Base-by-base conservation (phyloP, 1,140 invertebrate species). In the Monochamus saltuarius region DNA sequence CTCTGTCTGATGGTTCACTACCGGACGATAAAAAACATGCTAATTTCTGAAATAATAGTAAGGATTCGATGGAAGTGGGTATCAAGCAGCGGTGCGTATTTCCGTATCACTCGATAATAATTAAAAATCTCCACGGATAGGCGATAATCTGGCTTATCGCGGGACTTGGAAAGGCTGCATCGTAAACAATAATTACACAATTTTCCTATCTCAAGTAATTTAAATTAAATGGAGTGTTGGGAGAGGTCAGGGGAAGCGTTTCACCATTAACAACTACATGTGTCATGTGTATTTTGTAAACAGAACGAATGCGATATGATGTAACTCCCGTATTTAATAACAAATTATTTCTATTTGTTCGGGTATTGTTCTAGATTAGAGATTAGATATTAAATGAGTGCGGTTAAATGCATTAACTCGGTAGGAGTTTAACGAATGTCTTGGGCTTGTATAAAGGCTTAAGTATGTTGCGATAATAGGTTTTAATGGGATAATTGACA, bases 151-250 rank as follows among this genome's bases (percentile, higher is more conserved):
- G 42, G 2, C 14, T 43, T 47, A 47, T 47, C 45, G 29, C 39
- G 19, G 17, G 19, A 19, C 17, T 7, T 29, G 45, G 45, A 47
- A 47, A 43, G 22, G 22, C 22, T 29, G 22, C 22, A 29, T 6
- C 16, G 11, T 22, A 47, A 22, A 29, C 17, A 47, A 47, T 47
- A 47, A 47, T 47, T 47, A 47, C 45, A 47, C 45, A 47, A 47
- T 29, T 22, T 47, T 47, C 45, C 29, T 47, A 47, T 47, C 45
- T 47, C 7, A 22, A 29, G 17, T 16, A 22, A 29, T 47, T 47
- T 11, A 22, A n/a, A 47, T 47, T 17, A 47, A 47, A 17, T 47
- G 17, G 13, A 29, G 29, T 47, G 29, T 47, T 47, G 45, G 45
- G 45, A 47, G 29, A 47, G 45, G 45, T 47, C 29, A 47, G 19